Conservation (phyloP, 2,797 vertebrate species). For the Syngnathus acus region DNA sequence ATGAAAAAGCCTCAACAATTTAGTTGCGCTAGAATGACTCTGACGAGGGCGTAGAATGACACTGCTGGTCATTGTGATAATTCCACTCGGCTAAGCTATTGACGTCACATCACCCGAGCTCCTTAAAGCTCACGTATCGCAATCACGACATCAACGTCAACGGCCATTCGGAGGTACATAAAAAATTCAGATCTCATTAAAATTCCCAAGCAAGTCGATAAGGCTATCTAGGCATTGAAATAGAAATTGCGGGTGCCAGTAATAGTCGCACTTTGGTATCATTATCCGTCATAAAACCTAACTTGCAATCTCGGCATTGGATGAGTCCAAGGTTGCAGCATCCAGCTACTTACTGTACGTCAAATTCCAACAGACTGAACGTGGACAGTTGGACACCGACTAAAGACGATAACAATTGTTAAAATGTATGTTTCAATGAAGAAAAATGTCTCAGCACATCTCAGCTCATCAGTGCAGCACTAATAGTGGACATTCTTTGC, state of each 20-base stretch:
- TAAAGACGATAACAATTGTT: not conserved
- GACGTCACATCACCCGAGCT: constrained; percentile 27
- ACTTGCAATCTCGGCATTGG: constrained; percentile 37
- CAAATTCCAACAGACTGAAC: constrained; percentile 32
- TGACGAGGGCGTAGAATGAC: constrained; percentile 24
- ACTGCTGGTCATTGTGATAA: constrained; percentile 38
- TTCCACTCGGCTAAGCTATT: constrained; percentile 33
- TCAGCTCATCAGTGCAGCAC: too few species aligned
- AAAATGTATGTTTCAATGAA: too few species aligned
- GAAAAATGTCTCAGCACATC: too few species aligned
- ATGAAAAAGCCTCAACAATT: too few species aligned
- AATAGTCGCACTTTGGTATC: constrained; percentile 51
- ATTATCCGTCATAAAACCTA: constrained; percentile 51
- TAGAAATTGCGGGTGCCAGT: constrained; percentile 41
- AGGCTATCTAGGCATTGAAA: constrained; percentile 61
- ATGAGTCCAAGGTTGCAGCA: constrained; percentile 27
- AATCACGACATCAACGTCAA: constrained; percentile 48
- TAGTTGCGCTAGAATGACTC: constrained; percentile 9
- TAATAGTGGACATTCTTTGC: too few species aligned
- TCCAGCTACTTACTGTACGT: constrained; percentile 17
- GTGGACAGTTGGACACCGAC: constrained; percentile 4
- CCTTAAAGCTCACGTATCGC: constrained; percentile 39
- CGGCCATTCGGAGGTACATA: constrained; percentile 60
- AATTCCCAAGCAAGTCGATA: constrained; percentile 48
- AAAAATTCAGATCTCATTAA: constrained; percentile 71